phyloP scores from a whole-genome alignment of 1,140 invertebrate species.

The Zaprionus tsacasi region DNA sequence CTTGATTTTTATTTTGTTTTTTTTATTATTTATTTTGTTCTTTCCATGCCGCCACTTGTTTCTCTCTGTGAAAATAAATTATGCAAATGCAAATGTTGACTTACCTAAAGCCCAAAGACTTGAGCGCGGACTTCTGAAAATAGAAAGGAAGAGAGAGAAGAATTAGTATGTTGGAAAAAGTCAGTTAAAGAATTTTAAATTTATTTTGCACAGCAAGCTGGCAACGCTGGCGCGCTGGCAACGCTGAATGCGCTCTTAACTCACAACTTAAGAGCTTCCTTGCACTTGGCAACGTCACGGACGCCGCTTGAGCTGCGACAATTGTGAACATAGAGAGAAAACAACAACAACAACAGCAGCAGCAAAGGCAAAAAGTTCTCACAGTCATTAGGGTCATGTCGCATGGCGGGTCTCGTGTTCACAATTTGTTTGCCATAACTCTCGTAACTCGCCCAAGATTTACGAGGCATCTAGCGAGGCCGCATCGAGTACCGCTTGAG shows the following conservation, averaged over 20 bases:
- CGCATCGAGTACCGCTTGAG: constrained; percentile 64
- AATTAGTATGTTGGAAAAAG: constrained; percentile 14
- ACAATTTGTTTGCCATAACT: constrained; percentile 66
- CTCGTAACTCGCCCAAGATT: constrained; percentile 24
- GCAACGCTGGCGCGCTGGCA: constrained; percentile 34
- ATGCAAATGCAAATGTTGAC: background rate
- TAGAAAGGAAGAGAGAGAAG: background rate
- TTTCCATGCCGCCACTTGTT: constrained; percentile 51
- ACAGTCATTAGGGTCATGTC: constrained; percentile 72
- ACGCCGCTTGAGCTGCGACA: constrained; percentile 5
- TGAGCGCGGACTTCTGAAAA: constrained; percentile 20
- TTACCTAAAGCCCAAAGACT: constrained; percentile 36
- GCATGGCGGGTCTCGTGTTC: constrained; percentile 66
- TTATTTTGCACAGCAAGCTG: constrained; percentile 24
- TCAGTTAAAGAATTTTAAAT: constrained; percentile 47
- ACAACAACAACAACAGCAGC: constrained; percentile 34
- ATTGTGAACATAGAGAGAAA: constrained; percentile 12
- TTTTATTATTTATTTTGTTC: background rate
- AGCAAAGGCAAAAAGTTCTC: constrained; percentile 61
- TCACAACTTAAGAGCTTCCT: constrained; percentile 42
- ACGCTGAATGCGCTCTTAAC: constrained; percentile 48
- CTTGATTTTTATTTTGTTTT: background rate
- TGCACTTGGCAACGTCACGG: constrained; percentile 16
- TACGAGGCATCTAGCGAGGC: constrained; percentile 4
- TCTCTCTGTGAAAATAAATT: constrained; percentile 25